phyloP scores from a whole-genome alignment of 2,797 vertebrate species.

The Limnodromus scolopaceus region DNA sequence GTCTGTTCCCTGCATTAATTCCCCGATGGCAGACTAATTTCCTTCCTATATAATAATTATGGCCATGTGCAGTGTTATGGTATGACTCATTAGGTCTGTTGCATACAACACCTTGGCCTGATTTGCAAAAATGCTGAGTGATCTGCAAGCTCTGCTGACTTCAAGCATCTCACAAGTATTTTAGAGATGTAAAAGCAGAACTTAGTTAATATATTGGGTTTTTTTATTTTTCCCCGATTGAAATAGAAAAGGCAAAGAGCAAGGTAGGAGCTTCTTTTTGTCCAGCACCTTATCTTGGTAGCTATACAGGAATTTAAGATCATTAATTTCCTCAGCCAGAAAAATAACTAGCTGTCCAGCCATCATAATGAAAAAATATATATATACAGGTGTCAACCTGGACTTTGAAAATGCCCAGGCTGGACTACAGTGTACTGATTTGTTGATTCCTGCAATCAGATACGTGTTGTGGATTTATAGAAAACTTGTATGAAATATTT shows the following conservation, averaged over 20 bases:
- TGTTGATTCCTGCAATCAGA: not conserved
- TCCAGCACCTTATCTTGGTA: not conserved
- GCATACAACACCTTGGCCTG: accelerated
- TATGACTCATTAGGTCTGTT: not conserved
- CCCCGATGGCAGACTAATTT: not conserved
- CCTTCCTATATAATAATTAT: not conserved
- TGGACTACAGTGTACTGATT: not conserved
- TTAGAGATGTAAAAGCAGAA: not conserved
- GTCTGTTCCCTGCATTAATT: not conserved
- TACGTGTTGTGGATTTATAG: not conserved
- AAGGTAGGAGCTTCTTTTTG: not conserved
- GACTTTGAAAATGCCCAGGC: not conserved
- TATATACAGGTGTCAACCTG: not conserved
- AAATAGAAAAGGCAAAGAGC: not conserved
- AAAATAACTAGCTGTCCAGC: not conserved
- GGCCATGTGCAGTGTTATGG: not conserved
- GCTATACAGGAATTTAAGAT: not conserved
- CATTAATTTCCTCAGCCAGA: not conserved
- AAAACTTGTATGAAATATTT: not conserved
- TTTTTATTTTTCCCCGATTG: not conserved
- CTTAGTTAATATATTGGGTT: not conserved
- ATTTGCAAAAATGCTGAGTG: not conserved
- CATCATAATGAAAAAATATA: not conserved
- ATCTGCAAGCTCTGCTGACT: not conserved
- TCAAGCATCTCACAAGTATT: not conserved